Base-by-base conservation (phyloP, 2,888 invertebrate species). In the Acanthoscelides obtectus region DNA sequence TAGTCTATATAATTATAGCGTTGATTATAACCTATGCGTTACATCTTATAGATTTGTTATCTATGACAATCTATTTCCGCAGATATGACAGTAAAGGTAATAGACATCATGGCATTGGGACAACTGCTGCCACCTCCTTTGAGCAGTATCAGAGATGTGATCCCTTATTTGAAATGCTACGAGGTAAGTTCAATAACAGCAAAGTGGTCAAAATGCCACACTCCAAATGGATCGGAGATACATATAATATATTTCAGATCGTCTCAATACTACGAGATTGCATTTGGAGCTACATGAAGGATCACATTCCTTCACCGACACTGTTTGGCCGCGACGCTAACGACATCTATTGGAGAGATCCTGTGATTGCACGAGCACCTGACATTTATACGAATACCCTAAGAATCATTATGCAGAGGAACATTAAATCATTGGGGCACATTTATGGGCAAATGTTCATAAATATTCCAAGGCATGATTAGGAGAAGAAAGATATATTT, bases 281-380 rank as follows among this genome's bases (percentile, higher is more conserved):
- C 80, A 89, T 97, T 72, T 97, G 96, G 96, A 93, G 92, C 79
- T 97, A 95, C 82, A 92, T 96, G 84, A 90, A 94, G 76, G 96
- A 96, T 81, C 91, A 96, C 82, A 94, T 96, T 22, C 96, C 96
- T 0, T 93, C 95, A 0, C 96, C 96, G 0, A 92, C 93, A 0
- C 84, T 94, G 12, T 96, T 95, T 79, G 87, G 88, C 0, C 89
- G 90, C 70, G 93, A 93, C 81, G 84, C 88, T 63, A 89, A 90
- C 79, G 92, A 89, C 70, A 83, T 91, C n/a, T 89, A 90, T 79
- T 95, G 94, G 94, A 89, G 95, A 4, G 94, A 94, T 81, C 90
- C 92, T 0, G 89, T 91, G 0, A 88, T 90, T 2, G 90, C 91
- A 69, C 88, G 90, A 78, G 93, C 94, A 0, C 89, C 91, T 0